phyloP scores from a whole-genome alignment of 2,113 vertebrate species.

The pig (Sus scrofa) region DNA sequence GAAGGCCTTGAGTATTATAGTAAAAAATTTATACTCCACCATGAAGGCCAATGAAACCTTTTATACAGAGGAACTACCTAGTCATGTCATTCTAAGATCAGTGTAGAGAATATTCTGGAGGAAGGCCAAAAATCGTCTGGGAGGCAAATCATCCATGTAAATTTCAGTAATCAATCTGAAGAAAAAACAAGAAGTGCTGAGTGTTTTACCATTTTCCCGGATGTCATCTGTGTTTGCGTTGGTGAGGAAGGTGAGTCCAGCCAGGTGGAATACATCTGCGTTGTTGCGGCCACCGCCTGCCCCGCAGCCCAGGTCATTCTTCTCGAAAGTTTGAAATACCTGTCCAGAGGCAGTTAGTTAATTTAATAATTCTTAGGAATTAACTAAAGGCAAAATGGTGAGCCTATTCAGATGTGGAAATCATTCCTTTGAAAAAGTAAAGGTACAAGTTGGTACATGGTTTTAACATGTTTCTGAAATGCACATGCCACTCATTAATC shows the following conservation, averaged over 20 bases:
- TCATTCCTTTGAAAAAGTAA: conserved; percentile 1
- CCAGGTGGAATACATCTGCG: conserved; percentile 90
- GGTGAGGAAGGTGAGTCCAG: conserved; percentile 95
- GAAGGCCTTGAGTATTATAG: not conserved
- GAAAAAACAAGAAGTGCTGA: not conserved
- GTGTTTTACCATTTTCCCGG: conserved; percentile 80
- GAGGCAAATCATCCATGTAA: not conserved
- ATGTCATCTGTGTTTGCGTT: conserved; percentile 90
- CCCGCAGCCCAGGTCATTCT: conserved; percentile 95
- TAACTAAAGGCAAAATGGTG: not conserved
- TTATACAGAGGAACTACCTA: not conserved
- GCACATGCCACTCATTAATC: not conserved
- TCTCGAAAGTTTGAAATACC: conserved; percentile 91
- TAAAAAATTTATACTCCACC: conserved; percentile 29
- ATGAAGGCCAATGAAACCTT: not conserved
- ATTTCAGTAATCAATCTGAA: not conserved
- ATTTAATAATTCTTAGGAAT: not conserved
- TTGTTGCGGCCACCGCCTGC: conserved; percentile 94
- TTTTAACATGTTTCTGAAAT: not conserved
- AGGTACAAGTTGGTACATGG: not conserved
- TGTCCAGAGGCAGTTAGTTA: conserved; percentile 73
- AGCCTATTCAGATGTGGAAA: not conserved
- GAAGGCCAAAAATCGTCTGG: not conserved
- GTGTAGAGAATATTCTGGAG: not conserved
- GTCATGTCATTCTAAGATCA: not conserved